phyloP scores from a whole-genome alignment of 2,888 invertebrate species.

The Trachelus troglodyta region DNA sequence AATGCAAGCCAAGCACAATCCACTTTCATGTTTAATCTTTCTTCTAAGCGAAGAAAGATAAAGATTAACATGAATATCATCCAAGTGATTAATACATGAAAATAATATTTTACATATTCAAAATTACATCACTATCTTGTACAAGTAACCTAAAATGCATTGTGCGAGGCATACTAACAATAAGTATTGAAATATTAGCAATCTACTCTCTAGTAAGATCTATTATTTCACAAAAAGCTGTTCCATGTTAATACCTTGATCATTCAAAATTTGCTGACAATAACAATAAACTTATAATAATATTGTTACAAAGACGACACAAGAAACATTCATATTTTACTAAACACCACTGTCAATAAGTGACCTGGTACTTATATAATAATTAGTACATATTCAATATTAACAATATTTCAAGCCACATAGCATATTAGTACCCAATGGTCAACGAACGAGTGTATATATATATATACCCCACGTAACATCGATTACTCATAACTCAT shows the following conservation, averaged over 20 bases:
- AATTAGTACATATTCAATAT: conserved; percentile 40
- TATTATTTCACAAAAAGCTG: conserved; percentile 41
- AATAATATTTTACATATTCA: neutral
- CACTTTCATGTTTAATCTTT: conserved; percentile 32
- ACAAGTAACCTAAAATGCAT: conserved; percentile 36
- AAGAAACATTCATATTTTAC: conserved; percentile 26
- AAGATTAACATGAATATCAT: conserved; percentile 7
- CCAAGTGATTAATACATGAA: neutral
- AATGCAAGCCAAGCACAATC: conserved; percentile 46
- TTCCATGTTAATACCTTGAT: conserved; percentile 32
- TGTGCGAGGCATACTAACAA: conserved; percentile 27
- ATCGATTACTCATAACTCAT: conserved; percentile 29
- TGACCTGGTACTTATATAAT: conserved; percentile 27
- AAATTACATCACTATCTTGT: neutral
- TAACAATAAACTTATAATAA: conserved; percentile 19
- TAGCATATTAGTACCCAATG: conserved; percentile 21
- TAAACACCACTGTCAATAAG: conserved; percentile 39
- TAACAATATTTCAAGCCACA: conserved; percentile 13
- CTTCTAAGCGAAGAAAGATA: conserved; percentile 14
- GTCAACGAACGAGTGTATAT: conserved; percentile 43
- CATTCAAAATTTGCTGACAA: conserved; percentile 25
- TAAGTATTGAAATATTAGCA: conserved; percentile 27
- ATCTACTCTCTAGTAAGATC: conserved; percentile 32
- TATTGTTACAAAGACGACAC: neutral
- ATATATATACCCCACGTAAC: conserved; percentile 39